Percentiles rank a stretch among this genome's conserved stretches.
Conservation (phyloP, 2,888 invertebrate species). For the Anoncus sp. region DNA sequence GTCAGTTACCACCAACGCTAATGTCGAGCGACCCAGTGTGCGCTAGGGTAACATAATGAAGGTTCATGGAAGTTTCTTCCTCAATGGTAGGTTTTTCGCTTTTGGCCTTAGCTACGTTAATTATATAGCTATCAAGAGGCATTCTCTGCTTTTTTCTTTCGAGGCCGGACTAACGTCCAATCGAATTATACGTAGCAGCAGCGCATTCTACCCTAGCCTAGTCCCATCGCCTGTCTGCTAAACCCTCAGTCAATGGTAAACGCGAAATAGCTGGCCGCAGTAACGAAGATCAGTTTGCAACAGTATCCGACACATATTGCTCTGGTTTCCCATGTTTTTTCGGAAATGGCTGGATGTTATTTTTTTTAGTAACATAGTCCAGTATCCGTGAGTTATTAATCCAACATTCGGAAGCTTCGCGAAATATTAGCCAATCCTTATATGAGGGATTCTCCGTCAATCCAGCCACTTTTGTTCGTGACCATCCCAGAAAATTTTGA, state of each 20-base stretch:
- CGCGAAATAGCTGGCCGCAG: constrained; percentile 51
- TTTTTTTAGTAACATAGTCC: not conserved
- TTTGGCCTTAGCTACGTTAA: constrained; percentile 58
- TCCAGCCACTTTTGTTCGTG: no score
- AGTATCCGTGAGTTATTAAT: not conserved
- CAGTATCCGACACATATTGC: constrained; percentile 7
- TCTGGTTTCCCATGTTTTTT: constrained; percentile 13
- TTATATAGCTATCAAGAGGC: constrained; percentile 47
- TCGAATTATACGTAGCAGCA: constrained; percentile 79
- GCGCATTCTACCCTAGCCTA: constrained; percentile 69
- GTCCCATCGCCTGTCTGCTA: constrained; percentile 22
- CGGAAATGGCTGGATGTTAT: not conserved
- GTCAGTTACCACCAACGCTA: constrained; percentile 79
- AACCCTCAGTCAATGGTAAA: constrained; percentile 20
- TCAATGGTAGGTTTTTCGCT: constrained; percentile 66
- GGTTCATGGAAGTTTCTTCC: constrained; percentile 77
- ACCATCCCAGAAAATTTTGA: no score
- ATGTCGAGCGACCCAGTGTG: constrained; percentile 76
- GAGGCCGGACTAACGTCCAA: constrained; percentile 77
- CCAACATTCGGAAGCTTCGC: no score
- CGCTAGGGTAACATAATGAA: constrained; percentile 80
- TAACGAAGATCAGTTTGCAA: constrained; percentile 43
- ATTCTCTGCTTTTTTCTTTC: constrained; percentile 53
- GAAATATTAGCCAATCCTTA: no score
- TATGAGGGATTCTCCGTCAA: no score